These are phyloP conservation scores for Hesperia comma DNA, from an alignment of 2,888 invertebrate genomes.

Conservation along the genomic window DNA sequence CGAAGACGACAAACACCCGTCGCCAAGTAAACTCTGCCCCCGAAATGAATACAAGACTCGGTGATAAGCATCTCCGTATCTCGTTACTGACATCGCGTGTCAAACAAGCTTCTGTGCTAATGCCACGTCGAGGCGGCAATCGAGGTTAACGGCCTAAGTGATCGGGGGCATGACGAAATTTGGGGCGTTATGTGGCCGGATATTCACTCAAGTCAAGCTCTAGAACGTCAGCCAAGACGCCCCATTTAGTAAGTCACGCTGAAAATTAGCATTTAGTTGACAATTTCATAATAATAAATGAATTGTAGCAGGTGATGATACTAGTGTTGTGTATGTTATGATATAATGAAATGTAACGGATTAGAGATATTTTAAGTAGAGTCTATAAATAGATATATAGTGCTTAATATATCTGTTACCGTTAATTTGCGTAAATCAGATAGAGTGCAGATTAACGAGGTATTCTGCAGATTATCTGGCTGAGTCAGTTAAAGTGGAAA, in stretches of 20 bases:
- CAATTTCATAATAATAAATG: background rate
- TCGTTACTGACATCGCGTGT: slow-evolving; percentile 34
- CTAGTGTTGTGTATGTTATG: background rate
- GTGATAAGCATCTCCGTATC: slow-evolving; percentile 27
- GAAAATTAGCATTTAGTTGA: slow-evolving; percentile 1
- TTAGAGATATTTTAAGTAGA: no score
- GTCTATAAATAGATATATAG: no score
- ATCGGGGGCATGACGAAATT: slow-evolving; percentile 32
- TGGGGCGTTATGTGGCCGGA: slow-evolving; percentile 29
- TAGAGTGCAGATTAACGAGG: no score
- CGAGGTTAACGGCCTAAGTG: slow-evolving; percentile 34
- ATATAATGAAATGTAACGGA: background rate
- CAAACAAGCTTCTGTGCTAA: slow-evolving; percentile 28
- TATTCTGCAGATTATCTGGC: no score
- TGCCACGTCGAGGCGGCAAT: slow-evolving; percentile 34
- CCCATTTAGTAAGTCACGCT: slow-evolving; percentile 16
- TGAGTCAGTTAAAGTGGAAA: no score
- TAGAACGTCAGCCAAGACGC: slow-evolving; percentile 11
- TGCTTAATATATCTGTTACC: no score
- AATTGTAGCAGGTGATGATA: background rate
- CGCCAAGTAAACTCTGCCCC: background rate
- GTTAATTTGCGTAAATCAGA: no score
- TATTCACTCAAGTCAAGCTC: slow-evolving; percentile 31
- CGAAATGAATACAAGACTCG: slow-evolving; percentile 19
- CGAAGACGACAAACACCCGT: background rate